Evolutionary conservation across 2,888 invertebrate species (phyloP).

Genomic region (Asteroscopus sphinx): DNA sequence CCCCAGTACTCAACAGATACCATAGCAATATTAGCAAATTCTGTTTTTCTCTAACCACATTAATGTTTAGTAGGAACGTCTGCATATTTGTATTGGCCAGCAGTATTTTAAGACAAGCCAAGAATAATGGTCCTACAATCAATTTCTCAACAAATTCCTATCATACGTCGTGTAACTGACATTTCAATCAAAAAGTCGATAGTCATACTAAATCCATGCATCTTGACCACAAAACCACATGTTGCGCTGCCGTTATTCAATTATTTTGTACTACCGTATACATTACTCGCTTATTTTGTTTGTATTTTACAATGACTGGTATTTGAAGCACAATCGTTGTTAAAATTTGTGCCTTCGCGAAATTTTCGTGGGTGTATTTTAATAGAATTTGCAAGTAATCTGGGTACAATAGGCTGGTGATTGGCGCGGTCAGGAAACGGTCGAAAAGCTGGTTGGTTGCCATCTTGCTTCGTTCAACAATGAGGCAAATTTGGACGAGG

Average conservation of each 20-base stretch:
- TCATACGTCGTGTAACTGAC: constrained; percentile 67
- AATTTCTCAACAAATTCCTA: constrained; percentile 56
- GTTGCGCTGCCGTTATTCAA: constrained; percentile 49
- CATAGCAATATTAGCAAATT: constrained; percentile 15
- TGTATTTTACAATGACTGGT: constrained; percentile 4
- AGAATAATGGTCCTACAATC: constrained; percentile 50
- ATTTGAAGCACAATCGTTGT: constrained; percentile 53
- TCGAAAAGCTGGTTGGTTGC: constrained; percentile 55
- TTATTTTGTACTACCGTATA: constrained; percentile 41
- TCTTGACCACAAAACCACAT: constrained; percentile 74
- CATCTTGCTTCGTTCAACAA: constrained; percentile 65
- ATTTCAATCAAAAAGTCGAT: constrained; percentile 76
- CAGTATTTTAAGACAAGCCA: constrained; percentile 44
- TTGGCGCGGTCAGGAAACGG: constrained; percentile 69
- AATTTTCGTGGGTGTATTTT: constrained; percentile 48
- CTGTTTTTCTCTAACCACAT: constrained; percentile 13
- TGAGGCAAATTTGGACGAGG: constrained; percentile 68
- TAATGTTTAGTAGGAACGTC: constrained; percentile 30
- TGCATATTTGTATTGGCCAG: constrained; percentile 20
- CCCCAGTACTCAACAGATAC: neutral
- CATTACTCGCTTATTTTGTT: constrained; percentile 34
- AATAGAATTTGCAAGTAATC: constrained; percentile 85
- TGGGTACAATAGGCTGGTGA: constrained; percentile 77
- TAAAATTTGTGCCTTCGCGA: constrained; percentile 42
- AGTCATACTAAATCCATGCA: constrained; percentile 79